These are phyloP conservation scores for Notolabrus celidotus DNA, from an alignment of 2,797 vertebrate genomes.

Conservation along the genomic window DNA sequence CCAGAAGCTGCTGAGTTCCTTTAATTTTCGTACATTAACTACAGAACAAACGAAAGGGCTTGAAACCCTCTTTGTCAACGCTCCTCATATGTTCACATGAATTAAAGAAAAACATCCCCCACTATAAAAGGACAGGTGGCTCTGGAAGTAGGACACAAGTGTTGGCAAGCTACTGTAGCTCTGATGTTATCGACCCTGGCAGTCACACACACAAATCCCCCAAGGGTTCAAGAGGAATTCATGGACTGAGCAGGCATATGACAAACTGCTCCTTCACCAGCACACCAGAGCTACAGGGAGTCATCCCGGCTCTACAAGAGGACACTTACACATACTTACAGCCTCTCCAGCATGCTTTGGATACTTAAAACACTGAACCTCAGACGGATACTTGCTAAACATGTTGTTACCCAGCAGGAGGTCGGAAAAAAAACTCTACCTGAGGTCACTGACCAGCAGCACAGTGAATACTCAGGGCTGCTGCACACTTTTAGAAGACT, in stretches of 20 bases:
- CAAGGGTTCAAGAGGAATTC: constrained; percentile 60
- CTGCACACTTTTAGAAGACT: too few relatives aligned
- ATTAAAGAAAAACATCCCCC: constrained; percentile 42
- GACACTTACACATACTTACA: not conserved
- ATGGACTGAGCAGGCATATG: constrained; percentile 59
- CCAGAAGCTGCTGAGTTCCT: not conserved
- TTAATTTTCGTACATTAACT: not conserved
- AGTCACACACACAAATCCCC: constrained; percentile 62
- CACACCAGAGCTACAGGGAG: constrained; percentile 24
- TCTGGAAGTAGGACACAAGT: constrained; percentile 77
- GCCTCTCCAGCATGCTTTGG: not conserved
- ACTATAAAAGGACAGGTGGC: constrained; percentile 64
- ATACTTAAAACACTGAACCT: not conserved
- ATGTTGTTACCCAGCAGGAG: not conserved
- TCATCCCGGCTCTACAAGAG: constrained; percentile 7
- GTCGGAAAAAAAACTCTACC: not conserved
- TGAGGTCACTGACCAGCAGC: too few relatives aligned
- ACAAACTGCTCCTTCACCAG: constrained; percentile 48
- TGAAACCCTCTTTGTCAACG: constrained; percentile 17
- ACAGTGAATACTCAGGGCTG: too few relatives aligned
- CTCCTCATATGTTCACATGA: constrained; percentile 39
- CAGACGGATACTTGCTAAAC: not conserved
- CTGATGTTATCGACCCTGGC: constrained; percentile 78
- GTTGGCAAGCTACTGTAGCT: constrained; percentile 66
- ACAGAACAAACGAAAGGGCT: not conserved